These are phyloP conservation scores for Tridacna gigas DNA, from an alignment of 2,888 invertebrate genomes.

Conservation along the genomic window DNA sequence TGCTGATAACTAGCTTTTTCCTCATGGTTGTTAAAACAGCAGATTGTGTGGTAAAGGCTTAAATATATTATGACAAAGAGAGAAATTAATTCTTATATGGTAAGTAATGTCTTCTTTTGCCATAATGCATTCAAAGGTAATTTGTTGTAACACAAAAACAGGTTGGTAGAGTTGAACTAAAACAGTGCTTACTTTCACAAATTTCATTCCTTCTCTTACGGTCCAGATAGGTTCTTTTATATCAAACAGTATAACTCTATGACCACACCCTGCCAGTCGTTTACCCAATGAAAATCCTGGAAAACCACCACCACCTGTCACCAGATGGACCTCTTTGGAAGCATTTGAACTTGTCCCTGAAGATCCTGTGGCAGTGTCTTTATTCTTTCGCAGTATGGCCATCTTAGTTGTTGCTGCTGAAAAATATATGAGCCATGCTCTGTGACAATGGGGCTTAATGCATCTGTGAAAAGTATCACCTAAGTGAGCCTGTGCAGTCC, in stretches of 20 bases:
- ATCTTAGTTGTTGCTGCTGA: background rate
- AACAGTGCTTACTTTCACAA: constrained; percentile 69
- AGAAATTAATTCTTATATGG: no score
- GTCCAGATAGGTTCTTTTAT: constrained; percentile 76
- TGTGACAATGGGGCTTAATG: no score
- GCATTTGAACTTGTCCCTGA: background rate
- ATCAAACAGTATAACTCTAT: constrained; percentile 83
- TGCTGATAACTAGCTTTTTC: no score
- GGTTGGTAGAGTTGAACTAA: no score
- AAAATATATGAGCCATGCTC: background rate
- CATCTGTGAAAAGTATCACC: no score
- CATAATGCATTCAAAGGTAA: no score
- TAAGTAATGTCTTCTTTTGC: no score
- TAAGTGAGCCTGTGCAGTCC: no score
- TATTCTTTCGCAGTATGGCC: constrained; percentile 39
- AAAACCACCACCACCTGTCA: constrained; percentile 85
- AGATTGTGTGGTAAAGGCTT: no score
- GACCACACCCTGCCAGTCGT: constrained; percentile 79
- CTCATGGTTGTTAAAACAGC: no score
- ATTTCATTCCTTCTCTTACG: constrained; percentile 73
- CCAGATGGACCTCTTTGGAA: constrained; percentile 70
- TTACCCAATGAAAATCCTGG: constrained; percentile 84
- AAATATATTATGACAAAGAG: no score
- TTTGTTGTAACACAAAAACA: no score
- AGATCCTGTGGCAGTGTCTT: background rate